Base-by-base conservation (phyloP, 30 jellyfish, hydroid and myxozoan species). In the Chironex yamaguchii region DNA sequence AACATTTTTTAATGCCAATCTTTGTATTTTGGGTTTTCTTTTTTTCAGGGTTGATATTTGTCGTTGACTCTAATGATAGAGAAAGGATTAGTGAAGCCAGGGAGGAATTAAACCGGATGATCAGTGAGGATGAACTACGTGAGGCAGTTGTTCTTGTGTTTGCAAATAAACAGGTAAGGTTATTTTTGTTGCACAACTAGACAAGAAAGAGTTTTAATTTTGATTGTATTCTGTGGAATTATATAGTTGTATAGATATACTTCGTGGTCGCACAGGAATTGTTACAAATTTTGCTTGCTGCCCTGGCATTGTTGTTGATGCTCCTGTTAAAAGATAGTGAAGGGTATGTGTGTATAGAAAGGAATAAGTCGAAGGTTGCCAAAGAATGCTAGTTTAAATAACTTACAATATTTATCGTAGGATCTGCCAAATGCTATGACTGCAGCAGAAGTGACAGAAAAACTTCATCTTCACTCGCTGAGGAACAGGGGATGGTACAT, bases 381-480 rank as follows among this genome's bases (percentile, higher is more conserved):
- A n/a, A n/a, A n/a, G n/a, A n/a, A n/a, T n/a, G n/a, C n/a, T n/a
- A n/a, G n/a, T n/a, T n/a, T n/a, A n/a, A n/a, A n/a, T n/a, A n/a
- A n/a, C n/a, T 21, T 12, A 14, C 34, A 1, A 50, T 51, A 36
- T 22, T 36, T 67, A 1, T 42, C 62, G 26, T 65, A 93, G 98
- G 99, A 95, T 88, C 35, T 95, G 76, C 97, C 97, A 52, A 89
- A 89, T 81, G 97, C 97, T 2, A 89, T 95, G 97, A 80, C 74
- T 80, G 97, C 97, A 0, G 94, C 97, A 0, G 99, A 95, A 66
- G 95, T 95, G 27, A 89, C 97, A 13, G 99, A 95, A 36, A 95
- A 95, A 84, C 91, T 95, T 36, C 97, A 95, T 12, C 49, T 95
- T 34, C 97, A 90, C 62, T 63, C 70, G 27, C 23, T 95, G 49